Evolutionary conservation across 2,888 invertebrate genomes (phyloP).

Genomic region (Catocala sponsa): DNA sequence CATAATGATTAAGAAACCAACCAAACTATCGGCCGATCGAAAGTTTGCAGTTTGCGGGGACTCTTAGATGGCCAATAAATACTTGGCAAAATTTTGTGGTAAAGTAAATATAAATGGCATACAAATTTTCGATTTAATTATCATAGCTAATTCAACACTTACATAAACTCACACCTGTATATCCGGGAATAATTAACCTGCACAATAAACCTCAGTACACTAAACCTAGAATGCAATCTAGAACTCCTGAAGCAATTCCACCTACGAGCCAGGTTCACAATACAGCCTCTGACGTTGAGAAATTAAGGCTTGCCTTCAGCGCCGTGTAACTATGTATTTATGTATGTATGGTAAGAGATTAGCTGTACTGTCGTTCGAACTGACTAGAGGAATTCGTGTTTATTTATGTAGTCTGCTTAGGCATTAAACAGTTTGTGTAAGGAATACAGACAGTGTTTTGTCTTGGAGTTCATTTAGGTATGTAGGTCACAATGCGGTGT

Average conservation of each 20-base stretch:
- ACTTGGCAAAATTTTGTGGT: no score
- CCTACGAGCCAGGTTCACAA: conserved; percentile 20
- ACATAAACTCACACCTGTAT: no score
- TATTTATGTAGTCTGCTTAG: conserved; percentile 6
- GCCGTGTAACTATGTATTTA: neutral
- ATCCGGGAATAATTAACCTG: no score
- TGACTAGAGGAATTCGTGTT: conserved; percentile 1
- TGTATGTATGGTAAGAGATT: conserved; percentile 3
- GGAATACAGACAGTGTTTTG: no score
- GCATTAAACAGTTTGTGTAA: neutral
- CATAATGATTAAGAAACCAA: no score
- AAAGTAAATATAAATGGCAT: no score
- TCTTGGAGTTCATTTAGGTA: no score
- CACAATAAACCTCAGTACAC: neutral
- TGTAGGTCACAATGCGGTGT: no score
- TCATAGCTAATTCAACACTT: neutral
- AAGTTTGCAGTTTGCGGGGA: no score
- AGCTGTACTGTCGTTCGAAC: neutral
- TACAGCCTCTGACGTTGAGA: conserved; percentile 27
- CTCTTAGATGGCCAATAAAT: no score
- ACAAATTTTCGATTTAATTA: no score
- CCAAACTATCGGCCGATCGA: no score
- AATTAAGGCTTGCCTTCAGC: conserved; percentile 19
- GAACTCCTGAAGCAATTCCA: conserved; percentile 19
- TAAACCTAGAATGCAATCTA: conserved; percentile 4